phyloP scores from a whole-genome alignment of 2,888 invertebrate genomes.

The Brenthis hecate region DNA sequence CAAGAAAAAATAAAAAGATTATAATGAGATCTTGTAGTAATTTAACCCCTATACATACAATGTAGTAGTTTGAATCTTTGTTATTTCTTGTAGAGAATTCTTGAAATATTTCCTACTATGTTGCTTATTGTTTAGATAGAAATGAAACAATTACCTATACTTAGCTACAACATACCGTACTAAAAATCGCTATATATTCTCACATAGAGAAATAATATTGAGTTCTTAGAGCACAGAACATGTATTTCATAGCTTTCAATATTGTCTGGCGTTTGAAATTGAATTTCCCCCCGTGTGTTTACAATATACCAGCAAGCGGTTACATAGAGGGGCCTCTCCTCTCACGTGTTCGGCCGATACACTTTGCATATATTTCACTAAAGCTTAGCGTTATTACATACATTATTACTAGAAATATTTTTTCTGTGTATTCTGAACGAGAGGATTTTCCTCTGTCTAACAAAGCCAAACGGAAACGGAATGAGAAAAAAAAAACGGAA shows the following conservation, averaged over 20 bases:
- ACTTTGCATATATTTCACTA: too few relatives aligned
- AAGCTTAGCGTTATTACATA: too few relatives aligned
- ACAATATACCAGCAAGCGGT: not conserved
- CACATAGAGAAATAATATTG: too few relatives aligned
- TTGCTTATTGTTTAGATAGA: conserved; percentile 1
- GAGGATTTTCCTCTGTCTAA: too few relatives aligned
- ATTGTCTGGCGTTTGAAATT: not conserved
- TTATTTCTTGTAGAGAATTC: not conserved
- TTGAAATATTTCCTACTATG: not conserved
- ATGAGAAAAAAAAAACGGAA: too few relatives aligned
- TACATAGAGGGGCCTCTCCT: conserved; percentile 1
- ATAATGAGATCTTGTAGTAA: too few relatives aligned
- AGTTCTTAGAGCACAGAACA: too few relatives aligned
- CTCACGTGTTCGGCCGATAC: not conserved
- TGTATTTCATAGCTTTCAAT: not conserved
- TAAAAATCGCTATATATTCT: too few relatives aligned
- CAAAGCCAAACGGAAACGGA: too few relatives aligned
- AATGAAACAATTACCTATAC: not conserved
- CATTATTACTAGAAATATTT: too few relatives aligned
- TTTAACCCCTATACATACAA: not conserved
- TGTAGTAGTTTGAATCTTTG: not conserved
- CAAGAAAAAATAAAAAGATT: too few relatives aligned
- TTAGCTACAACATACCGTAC: not conserved
- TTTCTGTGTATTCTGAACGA: too few relatives aligned
- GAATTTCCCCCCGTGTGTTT: not conserved